Conservation (phyloP, 2,888 invertebrate species). For the Amblyteles armatorius region DNA sequence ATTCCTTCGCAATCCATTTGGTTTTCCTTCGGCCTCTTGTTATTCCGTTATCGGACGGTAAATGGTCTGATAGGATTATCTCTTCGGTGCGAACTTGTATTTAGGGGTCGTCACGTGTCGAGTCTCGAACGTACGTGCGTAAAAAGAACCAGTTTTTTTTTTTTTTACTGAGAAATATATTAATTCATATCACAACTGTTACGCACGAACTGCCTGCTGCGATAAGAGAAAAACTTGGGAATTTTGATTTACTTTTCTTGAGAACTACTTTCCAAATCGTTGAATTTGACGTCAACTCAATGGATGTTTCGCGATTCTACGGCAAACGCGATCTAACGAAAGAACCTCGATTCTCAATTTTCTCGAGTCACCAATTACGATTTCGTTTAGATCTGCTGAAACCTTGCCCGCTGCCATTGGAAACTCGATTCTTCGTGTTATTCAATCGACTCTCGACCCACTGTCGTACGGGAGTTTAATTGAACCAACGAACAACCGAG, state of each 20-base stretch:
- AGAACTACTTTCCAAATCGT: too few relatives aligned
- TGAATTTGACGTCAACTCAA: too few relatives aligned
- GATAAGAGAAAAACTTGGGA: too few relatives aligned
- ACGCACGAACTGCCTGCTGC: too few relatives aligned
- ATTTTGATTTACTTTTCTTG: too few relatives aligned
- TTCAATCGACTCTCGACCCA: background rate
- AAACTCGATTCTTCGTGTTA: background rate
- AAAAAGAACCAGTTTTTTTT: background rate
- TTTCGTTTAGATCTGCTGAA: background rate
- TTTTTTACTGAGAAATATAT: background rate
- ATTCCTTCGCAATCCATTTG: slow-evolving; percentile 38
- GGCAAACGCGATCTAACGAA: too few relatives aligned
- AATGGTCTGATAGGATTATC: background rate
- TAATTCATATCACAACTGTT: too few relatives aligned
- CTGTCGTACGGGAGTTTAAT: background rate
- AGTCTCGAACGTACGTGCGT: background rate
- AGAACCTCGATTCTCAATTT: background rate
- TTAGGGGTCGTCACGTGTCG: background rate
- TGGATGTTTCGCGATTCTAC: background rate
- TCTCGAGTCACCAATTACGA: slow-evolving; percentile 42
- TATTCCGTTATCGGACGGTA: slow-evolving; percentile 1
- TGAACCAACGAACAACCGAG: background rate
- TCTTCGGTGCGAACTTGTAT: background rate
- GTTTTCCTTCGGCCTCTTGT: slow-evolving; percentile 23
- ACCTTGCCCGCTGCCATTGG: background rate